Evolutionary conservation across 2,888 invertebrate species (phyloP), one percentile per base, ranked within the genome.

Genomic region (Amblyjoppa fuscipennis): DNA sequence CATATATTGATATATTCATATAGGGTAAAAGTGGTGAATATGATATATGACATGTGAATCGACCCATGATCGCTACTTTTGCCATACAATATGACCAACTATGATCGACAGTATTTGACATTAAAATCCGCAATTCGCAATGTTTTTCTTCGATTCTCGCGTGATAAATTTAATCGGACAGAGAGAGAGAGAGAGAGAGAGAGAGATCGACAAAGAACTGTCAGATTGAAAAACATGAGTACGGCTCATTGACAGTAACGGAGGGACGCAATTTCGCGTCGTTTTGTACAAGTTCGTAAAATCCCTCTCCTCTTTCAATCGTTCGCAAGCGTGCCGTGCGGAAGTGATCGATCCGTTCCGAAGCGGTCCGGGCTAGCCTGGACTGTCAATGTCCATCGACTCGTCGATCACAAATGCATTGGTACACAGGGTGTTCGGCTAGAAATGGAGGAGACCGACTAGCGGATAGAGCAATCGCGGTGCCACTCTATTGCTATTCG

Each of bases 281-380:
- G 7, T 31, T 64, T 34, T 34, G 34, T 64, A 64, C 64, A 64
- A 34, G 31, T 34, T 64, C n/a, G 64, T 6, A 34, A 20, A 34
- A 59, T 28, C 25, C 25, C 4, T 45, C 66, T 25, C 6, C 64
- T 76, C 70, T 71, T 69, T 70, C 75, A 69, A 59, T 61, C 69
- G 69, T 75, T 75, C 75, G 69, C 69, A 16, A 81, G 34, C 81
- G 41, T 34, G 41, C 61, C 81, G 81, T 64, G 75, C 70, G 76
- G 76, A 53, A 76, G 76, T 81, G 81, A 81, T 81, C 81, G 76
- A 81, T 81, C 64, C 49, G 75, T 20, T 68, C 59, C 69, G 69
- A 49, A 41, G 53, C 71, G 51, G 71, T 56, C 56, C 20, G 16
- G 45, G 64, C 16, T 64, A 59, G 56, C 45, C 49, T 20, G 68